Evolutionary conservation across 2,113 vertebrate genomes (phyloP).

Genomic region (Diphyllodes magnificus): DNA sequence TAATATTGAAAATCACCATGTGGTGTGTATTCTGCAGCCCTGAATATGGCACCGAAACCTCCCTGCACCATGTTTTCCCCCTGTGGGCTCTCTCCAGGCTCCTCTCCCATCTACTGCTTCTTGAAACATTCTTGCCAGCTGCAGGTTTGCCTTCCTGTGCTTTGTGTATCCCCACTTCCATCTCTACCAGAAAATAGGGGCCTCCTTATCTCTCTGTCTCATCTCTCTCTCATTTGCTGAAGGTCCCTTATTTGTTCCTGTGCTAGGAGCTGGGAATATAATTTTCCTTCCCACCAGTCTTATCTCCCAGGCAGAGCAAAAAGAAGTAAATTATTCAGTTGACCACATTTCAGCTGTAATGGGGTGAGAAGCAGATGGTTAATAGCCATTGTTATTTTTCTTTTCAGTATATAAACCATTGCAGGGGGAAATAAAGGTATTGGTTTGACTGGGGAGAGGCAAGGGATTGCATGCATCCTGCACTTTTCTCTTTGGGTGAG

Average conservation of each 20-base stretch:
- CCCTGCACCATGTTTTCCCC: neutral
- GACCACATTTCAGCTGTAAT: neutral
- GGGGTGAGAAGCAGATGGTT: slow-evolving; percentile 22
- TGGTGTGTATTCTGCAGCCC: neutral
- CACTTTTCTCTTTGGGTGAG: slow-evolving; percentile 39
- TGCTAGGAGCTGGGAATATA: neutral
- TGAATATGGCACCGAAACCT: neutral
- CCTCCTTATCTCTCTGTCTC: neutral
- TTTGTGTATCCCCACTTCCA: neutral
- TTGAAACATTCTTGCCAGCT: neutral
- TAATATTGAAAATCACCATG: neutral
- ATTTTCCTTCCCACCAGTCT: neutral
- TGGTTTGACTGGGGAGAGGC: neutral
- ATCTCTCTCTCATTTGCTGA: neutral
- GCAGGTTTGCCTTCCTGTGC: neutral
- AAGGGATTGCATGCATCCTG: neutral
- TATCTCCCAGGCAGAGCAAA: neutral
- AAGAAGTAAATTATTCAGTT: slow-evolving; percentile 2
- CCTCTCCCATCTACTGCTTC: neutral
- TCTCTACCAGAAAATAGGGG: neutral
- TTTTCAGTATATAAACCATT: neutral
- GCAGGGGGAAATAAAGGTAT: neutral
- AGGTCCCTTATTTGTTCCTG: neutral
- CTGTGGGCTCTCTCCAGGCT: neutral
- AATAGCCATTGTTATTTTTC: neutral